Evolutionary conservation across 2,888 invertebrate species (phyloP).

Genomic region (Melieria crassipennis): DNA sequence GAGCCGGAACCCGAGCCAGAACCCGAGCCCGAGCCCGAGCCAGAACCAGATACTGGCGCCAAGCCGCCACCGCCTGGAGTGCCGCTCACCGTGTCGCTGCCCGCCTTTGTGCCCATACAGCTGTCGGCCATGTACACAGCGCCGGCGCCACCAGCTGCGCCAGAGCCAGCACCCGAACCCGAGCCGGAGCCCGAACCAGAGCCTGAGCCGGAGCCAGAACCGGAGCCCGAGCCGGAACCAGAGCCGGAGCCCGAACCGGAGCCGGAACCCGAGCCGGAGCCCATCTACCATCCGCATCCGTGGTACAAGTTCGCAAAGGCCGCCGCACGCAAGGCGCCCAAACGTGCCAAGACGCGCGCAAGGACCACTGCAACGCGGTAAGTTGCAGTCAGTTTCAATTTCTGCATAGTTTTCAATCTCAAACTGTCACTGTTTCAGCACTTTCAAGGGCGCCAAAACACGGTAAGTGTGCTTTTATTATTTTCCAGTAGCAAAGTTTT

Average conservation of each 20-base stretch:
- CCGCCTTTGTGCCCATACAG: conserved; percentile 63
- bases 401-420: background rate
- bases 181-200: conserved; percentile 40
- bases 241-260: conserved; percentile 22
- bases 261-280: background rate
- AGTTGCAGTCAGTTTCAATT: background rate
- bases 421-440: background rate
- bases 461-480: conserved; percentile 1
- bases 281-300: conserved; percentile 2
- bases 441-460: conserved; percentile 1
- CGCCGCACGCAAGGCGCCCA: conserved; percentile 1
- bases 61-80: conserved; percentile 54
- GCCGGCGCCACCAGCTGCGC: conserved; percentile 60
- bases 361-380: conserved; percentile 25
- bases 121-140: conserved; percentile 64
- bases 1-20: conserved; percentile 63
- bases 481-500: background rate
- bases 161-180: conserved; percentile 45
- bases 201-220: conserved; percentile 21
- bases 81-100: conserved; percentile 60
- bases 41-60: conserved; percentile 45
- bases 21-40: conserved; percentile 64
- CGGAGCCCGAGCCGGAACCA: conserved; percentile 24
- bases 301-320: background rate
- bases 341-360: conserved; percentile 22